phyloP scores from a whole-genome alignment of 2,797 vertebrate species.

The Selene dorsalis region DNA sequence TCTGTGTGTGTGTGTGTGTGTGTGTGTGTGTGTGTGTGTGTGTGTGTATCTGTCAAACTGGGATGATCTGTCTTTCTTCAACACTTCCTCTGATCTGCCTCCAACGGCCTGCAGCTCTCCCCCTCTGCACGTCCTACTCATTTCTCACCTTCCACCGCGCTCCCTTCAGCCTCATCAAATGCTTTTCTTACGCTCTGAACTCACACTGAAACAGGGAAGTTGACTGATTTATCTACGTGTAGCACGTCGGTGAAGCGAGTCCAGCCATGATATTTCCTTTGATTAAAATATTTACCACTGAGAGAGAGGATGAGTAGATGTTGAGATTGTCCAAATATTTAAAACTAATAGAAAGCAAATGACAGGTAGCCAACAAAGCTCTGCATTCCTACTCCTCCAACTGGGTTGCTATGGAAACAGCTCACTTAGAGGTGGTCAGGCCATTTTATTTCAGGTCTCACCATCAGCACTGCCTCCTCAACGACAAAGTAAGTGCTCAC shows the following conservation, averaged over 20 bases:
- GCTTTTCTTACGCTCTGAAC: slow-evolving; percentile 9
- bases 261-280: not conserved
- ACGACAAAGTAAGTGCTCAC: slow-evolving; percentile 23
- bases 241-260: not conserved
- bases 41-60: slow-evolving; percentile 22
- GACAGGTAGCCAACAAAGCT: slow-evolving; percentile 31
- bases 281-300: not conserved
- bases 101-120: slow-evolving; percentile 57
- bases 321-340: not conserved
- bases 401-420: slow-evolving; percentile 72
- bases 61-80: slow-evolving; percentile 49
- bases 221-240: not conserved
- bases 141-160: slow-evolving; percentile 56
- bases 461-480: slow-evolving; percentile 7
- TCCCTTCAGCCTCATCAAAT: slow-evolving; percentile 28
- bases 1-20: no score
- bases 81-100: slow-evolving; percentile 59
- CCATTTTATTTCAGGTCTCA: slow-evolving; percentile 48
- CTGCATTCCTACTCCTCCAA: slow-evolving; percentile 39
- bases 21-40: slow-evolving; percentile 11
- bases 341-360: not conserved
- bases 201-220: not conserved
- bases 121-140: slow-evolving; percentile 42
- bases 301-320: not conserved
- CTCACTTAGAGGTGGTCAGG: slow-evolving; percentile 50